These are phyloP conservation scores for Ormyrus pomaceus DNA, from an alignment of 2,888 invertebrate genomes.

Conservation along the genomic window DNA sequence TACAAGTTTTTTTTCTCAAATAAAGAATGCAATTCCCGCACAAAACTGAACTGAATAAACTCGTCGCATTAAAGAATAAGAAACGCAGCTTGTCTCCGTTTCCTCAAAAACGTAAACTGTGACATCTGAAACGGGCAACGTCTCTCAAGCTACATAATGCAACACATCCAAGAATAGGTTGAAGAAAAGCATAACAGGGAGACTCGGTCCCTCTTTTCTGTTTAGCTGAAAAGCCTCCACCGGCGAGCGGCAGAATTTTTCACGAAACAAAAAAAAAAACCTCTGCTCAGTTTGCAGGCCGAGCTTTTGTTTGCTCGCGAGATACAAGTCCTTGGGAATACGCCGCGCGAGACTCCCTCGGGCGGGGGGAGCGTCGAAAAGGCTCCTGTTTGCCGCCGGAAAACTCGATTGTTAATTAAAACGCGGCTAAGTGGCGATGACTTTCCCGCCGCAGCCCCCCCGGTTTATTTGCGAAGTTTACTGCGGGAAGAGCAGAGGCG, in stretches of 20 bases:
- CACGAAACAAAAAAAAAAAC: conserved; percentile 7
- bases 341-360: neutral
- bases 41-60: too few relatives aligned
- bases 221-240: neutral
- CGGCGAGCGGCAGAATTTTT: conserved; percentile 20
- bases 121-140: too few relatives aligned
- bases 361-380: too few relatives aligned
- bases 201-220: neutral
- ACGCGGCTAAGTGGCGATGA: neutral
- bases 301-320: conserved; percentile 21
- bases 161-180: neutral
- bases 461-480: too few relatives aligned
- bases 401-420: conserved; percentile 36
- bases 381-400: neutral
- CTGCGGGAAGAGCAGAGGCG: too few relatives aligned
- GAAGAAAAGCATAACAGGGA: neutral
- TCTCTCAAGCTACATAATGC: neutral
- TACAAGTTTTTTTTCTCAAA: too few relatives aligned
- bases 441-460: too few relatives aligned
- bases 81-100: too few relatives aligned
- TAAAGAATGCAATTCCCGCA: too few relatives aligned
- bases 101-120: too few relatives aligned
- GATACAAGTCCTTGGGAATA: conserved; percentile 22
- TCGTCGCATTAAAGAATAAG: too few relatives aligned
- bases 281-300: neutral